Evolutionary conservation across 2,797 vertebrate genomes (phyloP), one percentile per base, ranked within the genome.

Genomic region (Hemibagrus guttatus): DNA sequence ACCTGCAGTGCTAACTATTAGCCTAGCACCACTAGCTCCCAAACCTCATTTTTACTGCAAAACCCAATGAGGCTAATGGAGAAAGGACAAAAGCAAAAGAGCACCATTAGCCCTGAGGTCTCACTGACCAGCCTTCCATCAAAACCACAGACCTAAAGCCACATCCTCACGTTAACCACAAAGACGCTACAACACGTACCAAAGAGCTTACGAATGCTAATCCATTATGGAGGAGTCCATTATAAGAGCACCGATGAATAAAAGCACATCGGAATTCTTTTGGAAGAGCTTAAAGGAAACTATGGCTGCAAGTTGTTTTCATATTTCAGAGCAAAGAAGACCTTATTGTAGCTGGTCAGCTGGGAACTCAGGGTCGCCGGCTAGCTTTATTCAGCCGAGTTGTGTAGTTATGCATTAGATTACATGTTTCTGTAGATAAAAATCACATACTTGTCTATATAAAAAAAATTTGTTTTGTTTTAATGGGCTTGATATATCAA

Each of bases 181-280:
- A 23, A 87, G 75, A 75, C n/a, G 64, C 84, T 66, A n/a, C 78
- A 84, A 81, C 81, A 84, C 35, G n/a, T 46, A 26, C 63, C 61
- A 78, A 52, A 54, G 78, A 63, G 14, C 75, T 64, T 79, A 78
- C 52, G 0, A 28, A 72, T 19, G 81, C 84, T 82, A 82, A 89
- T 89, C 59, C 83, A 88, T 84, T 88, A 90, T 84, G 85, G 72
- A 89, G 46, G 28, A 64, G 26, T 83, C 46, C n/a, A n/a, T n/a
- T n/a, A 59, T 64, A 88, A 83, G 16, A 71, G 66, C n/a, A 69
- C 19, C 59, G 58, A 12, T 81, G 69, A 82, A 76, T 85, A 66
- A 66, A 78, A 39, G 7, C 46, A 39, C 13, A 49, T 54, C 5
- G 21, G 6, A 6, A 2, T 84, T 11, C 7, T 21, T 71, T 63